Base-by-base conservation (phyloP, 2,797 vertebrate genomes). In the Siniperca obscura region DNA sequence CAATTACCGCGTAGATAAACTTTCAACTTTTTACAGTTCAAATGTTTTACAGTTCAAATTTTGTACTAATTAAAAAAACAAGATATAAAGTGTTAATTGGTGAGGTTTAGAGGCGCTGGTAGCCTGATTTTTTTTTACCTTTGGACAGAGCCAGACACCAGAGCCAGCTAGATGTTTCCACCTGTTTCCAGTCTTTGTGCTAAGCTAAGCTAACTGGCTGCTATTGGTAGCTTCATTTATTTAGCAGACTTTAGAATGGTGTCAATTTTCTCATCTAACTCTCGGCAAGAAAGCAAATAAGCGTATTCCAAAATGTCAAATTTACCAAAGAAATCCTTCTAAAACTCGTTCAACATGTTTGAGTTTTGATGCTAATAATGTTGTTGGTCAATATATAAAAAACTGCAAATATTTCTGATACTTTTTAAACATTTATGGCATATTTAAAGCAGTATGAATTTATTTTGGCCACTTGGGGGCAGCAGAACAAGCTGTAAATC, bases 1-100 rank as follows among this genome's bases (percentile, higher is more conserved):
- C 40, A 64, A 10, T 71, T 67, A 72, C 22, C 50, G 57, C 60
- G 78, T 34, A 36, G 60, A 53, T 62, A 61, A 73, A 75, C 10
- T 30, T 62, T 46, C 40, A 30, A 30, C 30, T 30, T 30, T 30
- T 30, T 30, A 30, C 30, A 30, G 30, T 30, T 30, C 30, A 30
- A 30, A 30, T 30, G 3, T 25, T 48, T 30, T 12, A 30, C 25
- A 11, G 8, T 22, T 34, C 7, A n/a, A 21, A 34, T 6, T n/a
- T 17, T 25, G 14, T 8, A 11, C 44, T 50, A 8, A 36, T 48
- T 52, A 21, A 74, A 21, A 48, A n/a, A 61, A 36, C 21, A 17
- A 22, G 6, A 36, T 53, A 9, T 36, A 36, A 27, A 1, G 2
- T 52, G 66, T 22, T 25, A 8, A 22, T 22, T 30, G 7, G 42